Evolutionary conservation across 2,113 vertebrate species (phyloP).

Genomic region (Triplophysa dalaica): DNA sequence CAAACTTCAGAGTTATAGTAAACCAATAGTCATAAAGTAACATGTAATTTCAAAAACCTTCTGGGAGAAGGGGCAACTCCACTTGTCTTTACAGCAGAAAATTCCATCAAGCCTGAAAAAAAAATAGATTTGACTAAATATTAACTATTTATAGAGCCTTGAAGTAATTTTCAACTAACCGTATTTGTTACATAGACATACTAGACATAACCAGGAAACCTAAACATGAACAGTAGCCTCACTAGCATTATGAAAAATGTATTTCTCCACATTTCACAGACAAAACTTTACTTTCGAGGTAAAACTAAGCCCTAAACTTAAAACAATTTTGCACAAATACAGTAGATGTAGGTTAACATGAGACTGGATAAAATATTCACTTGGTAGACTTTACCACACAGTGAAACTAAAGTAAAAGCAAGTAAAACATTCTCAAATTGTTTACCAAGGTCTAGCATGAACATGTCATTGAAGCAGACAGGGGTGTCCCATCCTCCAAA

Average conservation of each 20-base stretch:
- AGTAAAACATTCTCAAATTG: background rate
- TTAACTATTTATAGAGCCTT: background rate
- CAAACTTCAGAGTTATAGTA: no score
- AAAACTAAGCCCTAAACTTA: no score
- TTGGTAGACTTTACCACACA: no score
- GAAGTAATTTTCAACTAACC: constrained; percentile 7
- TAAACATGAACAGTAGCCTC: background rate
- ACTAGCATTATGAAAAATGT: no score
- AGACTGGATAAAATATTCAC: no score
- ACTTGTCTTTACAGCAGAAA: constrained; percentile 71
- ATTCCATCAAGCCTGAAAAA: constrained; percentile 79
- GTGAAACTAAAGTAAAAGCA: no score
- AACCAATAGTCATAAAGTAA: background rate
- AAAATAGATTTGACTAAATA: background rate
- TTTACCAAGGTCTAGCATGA: constrained; percentile 79
- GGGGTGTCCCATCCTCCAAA: constrained; percentile 76
- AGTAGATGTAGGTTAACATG: no score
- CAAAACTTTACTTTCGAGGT: no score
- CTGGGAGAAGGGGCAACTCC: constrained; percentile 75
- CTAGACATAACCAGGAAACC: background rate
- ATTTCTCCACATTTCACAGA: no score
- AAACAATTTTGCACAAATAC: no score
- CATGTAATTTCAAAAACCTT: constrained; percentile 63
- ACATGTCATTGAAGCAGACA: constrained; percentile 78
- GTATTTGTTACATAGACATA: background rate